These are phyloP conservation scores for Balanococcus diminutus DNA, from an alignment of 2,888 invertebrate genomes.

Conservation along the genomic window DNA sequence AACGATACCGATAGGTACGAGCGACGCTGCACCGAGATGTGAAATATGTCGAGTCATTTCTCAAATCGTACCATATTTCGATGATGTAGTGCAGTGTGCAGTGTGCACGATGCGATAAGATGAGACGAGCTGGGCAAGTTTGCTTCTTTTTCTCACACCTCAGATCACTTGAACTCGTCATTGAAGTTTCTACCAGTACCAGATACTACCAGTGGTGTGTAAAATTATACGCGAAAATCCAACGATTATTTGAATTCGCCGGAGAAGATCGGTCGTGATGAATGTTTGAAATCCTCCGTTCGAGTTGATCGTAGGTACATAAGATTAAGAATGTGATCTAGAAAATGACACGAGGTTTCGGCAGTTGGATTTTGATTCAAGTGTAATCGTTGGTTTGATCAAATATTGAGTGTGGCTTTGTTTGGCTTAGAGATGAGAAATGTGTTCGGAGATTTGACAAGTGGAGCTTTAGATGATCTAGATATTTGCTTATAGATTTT, in stretches of 20 bases:
- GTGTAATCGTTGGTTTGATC: not conserved
- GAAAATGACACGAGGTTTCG: not conserved
- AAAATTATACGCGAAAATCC: not conserved
- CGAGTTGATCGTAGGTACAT: not conserved
- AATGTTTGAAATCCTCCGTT: not conserved
- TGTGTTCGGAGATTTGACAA: not conserved
- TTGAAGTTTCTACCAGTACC: not conserved
- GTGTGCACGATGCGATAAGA: not conserved
- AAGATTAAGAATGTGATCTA: not conserved
- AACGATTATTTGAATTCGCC: not conserved
- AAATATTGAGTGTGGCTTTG: not conserved
- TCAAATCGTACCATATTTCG: not conserved
- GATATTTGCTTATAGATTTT: not conserved
- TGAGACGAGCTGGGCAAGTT: not conserved
- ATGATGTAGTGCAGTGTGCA: not conserved
- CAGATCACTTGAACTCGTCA: constrained; percentile 1
- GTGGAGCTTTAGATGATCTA: not conserved
- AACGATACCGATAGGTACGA: not conserved
- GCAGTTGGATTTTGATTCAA: not conserved
- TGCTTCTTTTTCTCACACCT: not conserved
- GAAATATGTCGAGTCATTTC: constrained; percentile 29
- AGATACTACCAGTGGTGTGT: constrained; percentile 33
- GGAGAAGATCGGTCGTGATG: not conserved
- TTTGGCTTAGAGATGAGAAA: not conserved
- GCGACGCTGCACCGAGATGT: not conserved